Evolutionary conservation across 2,797 vertebrate species (phyloP).

Genomic region (Falco cherrug): DNA sequence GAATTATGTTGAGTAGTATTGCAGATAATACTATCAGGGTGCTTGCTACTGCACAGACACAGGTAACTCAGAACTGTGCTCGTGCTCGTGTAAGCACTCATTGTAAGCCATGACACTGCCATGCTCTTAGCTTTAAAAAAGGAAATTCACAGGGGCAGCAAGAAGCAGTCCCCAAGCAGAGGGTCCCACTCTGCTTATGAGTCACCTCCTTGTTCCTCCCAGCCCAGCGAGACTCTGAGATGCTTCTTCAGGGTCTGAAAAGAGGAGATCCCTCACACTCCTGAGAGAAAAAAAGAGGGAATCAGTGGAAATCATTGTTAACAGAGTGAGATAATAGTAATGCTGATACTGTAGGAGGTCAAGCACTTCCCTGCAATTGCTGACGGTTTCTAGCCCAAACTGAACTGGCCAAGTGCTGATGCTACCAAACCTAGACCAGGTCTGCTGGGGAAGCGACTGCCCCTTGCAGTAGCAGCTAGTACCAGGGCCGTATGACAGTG

Average conservation of each 20-base stretch:
- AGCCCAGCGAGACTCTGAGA: not conserved
- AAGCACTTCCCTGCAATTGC: not conserved
- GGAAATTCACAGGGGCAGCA: not conserved
- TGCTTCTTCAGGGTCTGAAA: not conserved
- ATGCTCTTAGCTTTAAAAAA: not conserved
- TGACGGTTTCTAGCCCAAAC: not conserved
- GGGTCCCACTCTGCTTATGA: not conserved
- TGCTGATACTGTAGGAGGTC: not conserved
- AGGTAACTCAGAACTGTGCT: not conserved
- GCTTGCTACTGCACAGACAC: not conserved
- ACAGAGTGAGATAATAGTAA: not conserved
- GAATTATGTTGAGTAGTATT: accelerated
- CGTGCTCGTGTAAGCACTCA: not conserved
- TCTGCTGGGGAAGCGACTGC: accelerated
- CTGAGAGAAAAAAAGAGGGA: not conserved
- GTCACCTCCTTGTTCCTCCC: not conserved
- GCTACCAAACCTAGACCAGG: not conserved
- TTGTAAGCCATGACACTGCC: accelerated
- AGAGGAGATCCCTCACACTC: not conserved
- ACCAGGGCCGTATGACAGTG: not conserved
- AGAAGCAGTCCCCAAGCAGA: not conserved
- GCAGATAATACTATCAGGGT: not conserved
- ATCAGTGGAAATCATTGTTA: not conserved
- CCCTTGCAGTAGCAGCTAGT: not conserved
- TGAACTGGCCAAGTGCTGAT: not conserved